phyloP scores from a whole-genome alignment of 2,797 vertebrate genomes.

The Intellagama lesueurii region DNA sequence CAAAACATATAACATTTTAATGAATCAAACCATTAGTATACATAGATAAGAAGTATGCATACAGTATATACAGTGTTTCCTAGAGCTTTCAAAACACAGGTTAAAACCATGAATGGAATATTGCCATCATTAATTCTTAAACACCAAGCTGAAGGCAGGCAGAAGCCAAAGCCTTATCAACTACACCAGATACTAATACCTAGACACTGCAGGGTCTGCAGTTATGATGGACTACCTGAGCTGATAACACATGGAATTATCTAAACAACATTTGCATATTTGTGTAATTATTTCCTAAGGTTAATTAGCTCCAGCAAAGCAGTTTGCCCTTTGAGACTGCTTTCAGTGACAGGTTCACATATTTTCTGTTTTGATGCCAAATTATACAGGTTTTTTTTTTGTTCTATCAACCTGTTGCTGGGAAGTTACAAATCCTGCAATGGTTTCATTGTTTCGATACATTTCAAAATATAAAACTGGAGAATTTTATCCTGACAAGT shows the following conservation, averaged over 20 bases:
- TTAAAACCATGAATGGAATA: constrained; percentile 73
- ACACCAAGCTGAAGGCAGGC: constrained; percentile 75
- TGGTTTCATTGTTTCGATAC: constrained; percentile 46
- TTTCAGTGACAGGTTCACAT: constrained; percentile 90
- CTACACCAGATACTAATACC: constrained; percentile 81
- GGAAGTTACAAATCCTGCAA: constrained; percentile 77
- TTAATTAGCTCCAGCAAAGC: constrained; percentile 98
- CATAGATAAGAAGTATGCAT: constrained; percentile 61
- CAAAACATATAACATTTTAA: constrained; percentile 59
- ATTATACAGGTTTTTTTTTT: constrained; percentile 74
- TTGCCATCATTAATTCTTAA: constrained; percentile 77
- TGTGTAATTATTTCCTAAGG: constrained; percentile 98
- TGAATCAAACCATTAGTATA: constrained; percentile 55
- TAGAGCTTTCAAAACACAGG: constrained; percentile 60
- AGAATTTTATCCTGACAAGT: constrained; percentile 21
- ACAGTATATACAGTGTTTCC: constrained; percentile 55
- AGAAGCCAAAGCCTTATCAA: constrained; percentile 80
- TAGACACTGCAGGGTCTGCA: constrained; percentile 77
- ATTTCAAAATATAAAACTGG: background rate
- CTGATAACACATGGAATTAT: constrained; percentile 91
- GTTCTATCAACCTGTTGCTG: constrained; percentile 84
- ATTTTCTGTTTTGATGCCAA: constrained; percentile 84
- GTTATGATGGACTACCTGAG: constrained; percentile 93
- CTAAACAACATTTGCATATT: constrained; percentile 98
- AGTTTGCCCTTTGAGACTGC: constrained; percentile 90